Evolutionary conservation across 2,113 vertebrate genomes (phyloP), one percentile per base, ranked within the genome.

Genomic region (Spea bombifrons): DNA sequence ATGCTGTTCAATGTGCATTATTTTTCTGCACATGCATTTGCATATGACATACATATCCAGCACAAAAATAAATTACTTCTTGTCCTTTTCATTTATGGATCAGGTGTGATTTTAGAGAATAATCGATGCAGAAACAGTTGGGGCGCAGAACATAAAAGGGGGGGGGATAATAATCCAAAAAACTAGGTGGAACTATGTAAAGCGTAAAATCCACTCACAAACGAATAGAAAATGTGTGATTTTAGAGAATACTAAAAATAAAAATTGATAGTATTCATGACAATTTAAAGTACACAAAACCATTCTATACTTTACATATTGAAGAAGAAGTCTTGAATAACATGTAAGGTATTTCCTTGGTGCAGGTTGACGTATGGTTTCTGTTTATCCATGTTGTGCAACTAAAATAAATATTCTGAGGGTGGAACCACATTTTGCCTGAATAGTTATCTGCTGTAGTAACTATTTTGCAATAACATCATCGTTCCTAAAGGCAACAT

Each of bases 401-500:
- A 61, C 61, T 30, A 64, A 52, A 50, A 50, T 48, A 74, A 64
- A 49, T 10, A 65, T 5, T 7, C 17, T 16, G 13, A 63, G 73
- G 63, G 46, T 75, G 47, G 73, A 48, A 44, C 73, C 30, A 12
- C 5, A 49, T 45, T 64, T 43, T 66, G 17, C 65, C 49, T 17
- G 12, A 64, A 64, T 64, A 30, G 15, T 64, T 50, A 66, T 30
- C 5, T 43, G 16, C 45, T 66, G 73, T 16, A 52, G 44, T 15
- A 10, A 30, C 44, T 17, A 64, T 9, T 61, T 65, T 66, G 65
- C 5, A 53, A 63, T 75, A 50, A 75, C 63, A 66, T 75, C 61
- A 75, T 66, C 73, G 66, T 75, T 75, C 61, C 73, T 9, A 47
- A 75, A 16, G 16, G 16, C 73, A 59, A 59, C 12, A 59, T 59